Evolutionary conservation across 1,140 invertebrate species (phyloP).

Genomic region (Hyphantria cunea): DNA sequence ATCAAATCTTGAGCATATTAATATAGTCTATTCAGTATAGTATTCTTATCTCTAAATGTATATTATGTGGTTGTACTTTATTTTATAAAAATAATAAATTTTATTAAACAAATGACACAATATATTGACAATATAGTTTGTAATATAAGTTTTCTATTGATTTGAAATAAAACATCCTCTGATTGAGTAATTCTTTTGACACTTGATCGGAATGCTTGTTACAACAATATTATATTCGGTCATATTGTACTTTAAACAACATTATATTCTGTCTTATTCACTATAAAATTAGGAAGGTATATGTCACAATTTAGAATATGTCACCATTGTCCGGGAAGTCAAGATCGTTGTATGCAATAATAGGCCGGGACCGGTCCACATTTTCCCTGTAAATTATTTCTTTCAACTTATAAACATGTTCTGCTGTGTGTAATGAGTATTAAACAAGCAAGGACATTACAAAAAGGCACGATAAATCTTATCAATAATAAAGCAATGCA

Average conservation of each 20-base stretch:
- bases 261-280: neutral
- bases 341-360: conserved; percentile 92
- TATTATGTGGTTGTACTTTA: too few species aligned
- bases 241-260: neutral
- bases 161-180: too few species aligned
- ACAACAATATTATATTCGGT: conserved; percentile 31
- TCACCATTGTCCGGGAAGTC: conserved; percentile 89
- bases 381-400: conserved; percentile 83
- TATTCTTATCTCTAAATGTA: too few species aligned
- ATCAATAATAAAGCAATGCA: conserved; percentile 15
- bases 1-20: too few species aligned
- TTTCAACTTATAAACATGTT: conserved; percentile 46
- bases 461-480: conserved; percentile 1
- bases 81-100: too few species aligned
- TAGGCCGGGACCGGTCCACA: conserved; percentile 84
- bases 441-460: conserved; percentile 6
- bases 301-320: conserved; percentile 80
- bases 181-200: neutral
- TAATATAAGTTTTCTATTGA: too few species aligned
- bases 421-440: neutral
- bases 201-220: conserved; percentile 36
- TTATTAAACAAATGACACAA: too few species aligned
- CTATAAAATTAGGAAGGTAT: neutral
- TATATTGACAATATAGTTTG: too few species aligned
- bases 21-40: too few species aligned